These are phyloP conservation scores for Meiosimyza decipiens DNA, from an alignment of 2,888 invertebrate species.

Conservation along the genomic window DNA sequence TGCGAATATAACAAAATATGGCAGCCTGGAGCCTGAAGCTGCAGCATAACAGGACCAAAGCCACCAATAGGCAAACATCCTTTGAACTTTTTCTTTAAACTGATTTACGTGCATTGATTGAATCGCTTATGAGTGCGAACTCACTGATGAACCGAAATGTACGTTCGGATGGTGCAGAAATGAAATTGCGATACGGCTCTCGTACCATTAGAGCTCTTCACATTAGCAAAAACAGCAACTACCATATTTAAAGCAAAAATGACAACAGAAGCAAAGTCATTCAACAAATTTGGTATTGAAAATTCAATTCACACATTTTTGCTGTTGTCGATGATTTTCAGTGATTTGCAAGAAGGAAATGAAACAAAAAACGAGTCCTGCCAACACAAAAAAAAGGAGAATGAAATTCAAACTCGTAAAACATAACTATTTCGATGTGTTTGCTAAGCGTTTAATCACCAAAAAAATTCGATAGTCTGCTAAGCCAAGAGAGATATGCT, in stretches of 20 bases:
- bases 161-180: background rate
- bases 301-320: conserved; percentile 63
- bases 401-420: background rate
- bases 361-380: background rate
- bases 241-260: background rate
- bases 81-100: conserved; percentile 15
- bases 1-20: conserved; percentile 6
- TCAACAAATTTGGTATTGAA: conserved; percentile 48
- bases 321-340: conserved; percentile 59
- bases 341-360: conserved; percentile 51
- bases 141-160: too few relatives aligned
- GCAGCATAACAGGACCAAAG: background rate
- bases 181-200: background rate
- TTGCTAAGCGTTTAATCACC: conserved; percentile 16
- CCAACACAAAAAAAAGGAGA: background rate
- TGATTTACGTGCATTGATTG: conserved; percentile 27
- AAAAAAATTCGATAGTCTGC: background rate
- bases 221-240: background rate
- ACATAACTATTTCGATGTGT: too few relatives aligned
- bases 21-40: background rate
- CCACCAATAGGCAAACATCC: background rate
- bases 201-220: background rate
- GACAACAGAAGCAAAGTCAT: background rate
- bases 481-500: too few relatives aligned
- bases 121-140: background rate